Conservation (phyloP, 2,113 vertebrate species). For the Nymphicus hollandicus region DNA sequence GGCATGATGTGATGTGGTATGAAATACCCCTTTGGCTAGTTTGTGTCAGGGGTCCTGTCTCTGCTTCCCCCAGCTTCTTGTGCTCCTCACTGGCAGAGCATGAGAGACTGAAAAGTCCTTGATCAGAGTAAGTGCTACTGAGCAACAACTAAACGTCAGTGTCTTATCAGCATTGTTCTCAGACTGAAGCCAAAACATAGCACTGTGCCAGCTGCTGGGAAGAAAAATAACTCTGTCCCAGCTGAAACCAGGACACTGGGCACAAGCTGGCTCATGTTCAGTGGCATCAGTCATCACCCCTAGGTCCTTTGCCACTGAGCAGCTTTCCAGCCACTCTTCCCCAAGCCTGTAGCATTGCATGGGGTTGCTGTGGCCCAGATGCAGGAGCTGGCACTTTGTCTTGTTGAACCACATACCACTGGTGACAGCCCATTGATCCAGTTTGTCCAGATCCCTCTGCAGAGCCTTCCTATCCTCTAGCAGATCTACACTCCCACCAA, state of each 20-base stretch:
- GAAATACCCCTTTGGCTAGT: not conserved
- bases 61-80: not conserved
- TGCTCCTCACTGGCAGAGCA: not conserved
- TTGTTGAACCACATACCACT: not conserved
- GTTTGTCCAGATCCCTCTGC: not conserved
- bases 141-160: not conserved
- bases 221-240: not conserved
- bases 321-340: not conserved
- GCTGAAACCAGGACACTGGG: not conserved
- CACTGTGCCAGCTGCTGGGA: not conserved
- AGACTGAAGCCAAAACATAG: not conserved
- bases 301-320: not conserved
- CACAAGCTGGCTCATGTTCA: not conserved
- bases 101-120: not conserved
- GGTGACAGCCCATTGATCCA: not conserved
- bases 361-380: not conserved
- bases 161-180: not conserved
- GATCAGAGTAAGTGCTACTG: not conserved
- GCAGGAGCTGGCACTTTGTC: not conserved
- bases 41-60: not conserved
- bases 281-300: not conserved
- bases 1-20: not conserved
- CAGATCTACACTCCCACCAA: not conserved
- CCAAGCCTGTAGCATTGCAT: not conserved
- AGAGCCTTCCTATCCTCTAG: not conserved